These are phyloP conservation scores for Aphidius ervi DNA, from an alignment of 1,140 invertebrate genomes.

Conservation along the genomic window DNA sequence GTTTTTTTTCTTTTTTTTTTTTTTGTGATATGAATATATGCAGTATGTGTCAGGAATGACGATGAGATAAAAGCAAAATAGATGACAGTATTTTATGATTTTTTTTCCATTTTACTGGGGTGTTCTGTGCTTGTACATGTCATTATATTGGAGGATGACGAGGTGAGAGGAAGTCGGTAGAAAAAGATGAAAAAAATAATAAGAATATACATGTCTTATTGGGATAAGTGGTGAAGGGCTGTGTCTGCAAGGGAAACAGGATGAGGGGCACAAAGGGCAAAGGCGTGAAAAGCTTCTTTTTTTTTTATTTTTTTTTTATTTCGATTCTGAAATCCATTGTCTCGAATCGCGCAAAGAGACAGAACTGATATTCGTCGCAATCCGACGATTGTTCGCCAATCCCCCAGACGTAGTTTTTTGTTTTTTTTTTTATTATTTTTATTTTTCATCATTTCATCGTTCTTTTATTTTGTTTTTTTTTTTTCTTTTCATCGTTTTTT, in stretches of 20 bases:
- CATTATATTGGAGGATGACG: too few relatives aligned
- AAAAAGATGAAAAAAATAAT: background rate
- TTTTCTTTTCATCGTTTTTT: background rate
- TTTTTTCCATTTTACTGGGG: background rate
- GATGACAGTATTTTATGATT: slow-evolving; percentile 1
- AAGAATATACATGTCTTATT: background rate
- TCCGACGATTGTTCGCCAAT: too few relatives aligned
- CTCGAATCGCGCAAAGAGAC: background rate
- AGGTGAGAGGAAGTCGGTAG: too few relatives aligned
- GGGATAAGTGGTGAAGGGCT: background rate
- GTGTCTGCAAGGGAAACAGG: background rate
- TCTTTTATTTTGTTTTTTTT: background rate
- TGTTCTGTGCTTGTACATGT: too few relatives aligned
- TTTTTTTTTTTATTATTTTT: too few relatives aligned
- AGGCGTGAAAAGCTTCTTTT: background rate
- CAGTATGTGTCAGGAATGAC: background rate
- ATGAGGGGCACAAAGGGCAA: background rate
- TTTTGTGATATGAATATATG: background rate
- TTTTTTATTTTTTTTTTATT: too few relatives aligned
- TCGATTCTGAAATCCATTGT: background rate
- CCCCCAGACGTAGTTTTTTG: too few relatives aligned
- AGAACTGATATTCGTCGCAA: background rate
- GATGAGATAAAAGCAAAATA: background rate
- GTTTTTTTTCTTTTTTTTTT: slow-evolving; percentile 18
- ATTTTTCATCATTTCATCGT: too few relatives aligned